Evolutionary conservation across 1,140 invertebrate genomes (phyloP), one percentile per base, ranked within the genome.

Genomic region (Orchesella cincta): DNA sequence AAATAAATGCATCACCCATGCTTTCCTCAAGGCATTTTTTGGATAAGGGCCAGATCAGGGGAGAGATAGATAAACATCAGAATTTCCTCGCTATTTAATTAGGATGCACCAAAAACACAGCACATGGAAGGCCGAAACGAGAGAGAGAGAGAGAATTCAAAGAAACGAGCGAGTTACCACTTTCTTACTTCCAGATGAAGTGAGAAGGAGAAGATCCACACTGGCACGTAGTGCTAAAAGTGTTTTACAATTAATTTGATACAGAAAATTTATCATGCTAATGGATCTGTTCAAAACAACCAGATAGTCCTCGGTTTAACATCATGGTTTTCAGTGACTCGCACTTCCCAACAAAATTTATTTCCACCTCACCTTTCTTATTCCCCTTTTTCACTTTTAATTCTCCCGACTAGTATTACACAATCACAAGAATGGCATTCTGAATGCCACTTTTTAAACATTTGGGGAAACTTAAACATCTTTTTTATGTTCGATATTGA

Each of bases 221-320:
- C n/a, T 46, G 18, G 39, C 18, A 46, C 18, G 39, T 46, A 46
- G 3, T 57, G 52, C 5, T 57, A 57, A 26, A 26, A 57, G 52
- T 57, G 52, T 57, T 57, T 57, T 14, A 57, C 52, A 57, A 57
- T 57, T 57, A 57, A 57, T 57, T 57, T 57, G 52, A 57, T 57
- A 26, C 14, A 3, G 23, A 57, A 57, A 18, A 57, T 57, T 57
- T 57, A 57, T 57, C 52, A 57, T 57, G 8, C 8, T 57, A 26
- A 57, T 57, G 23, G 23, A 57, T 57, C n/a, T n/a, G n/a, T n/a
- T n/a, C n/a, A n/a, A n/a, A n/a, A n/a, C n/a, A n/a, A n/a, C n/a
- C n/a, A n/a, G n/a, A n/a, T n/a, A n/a, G n/a, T n/a, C n/a, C n/a
- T n/a, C n/a, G n/a, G n/a, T n/a, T n/a, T n/a, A n/a, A n/a, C n/a